These are phyloP conservation scores for Plagodis dolabraria DNA, from an alignment of 2,888 invertebrate species.

Conservation along the genomic window DNA sequence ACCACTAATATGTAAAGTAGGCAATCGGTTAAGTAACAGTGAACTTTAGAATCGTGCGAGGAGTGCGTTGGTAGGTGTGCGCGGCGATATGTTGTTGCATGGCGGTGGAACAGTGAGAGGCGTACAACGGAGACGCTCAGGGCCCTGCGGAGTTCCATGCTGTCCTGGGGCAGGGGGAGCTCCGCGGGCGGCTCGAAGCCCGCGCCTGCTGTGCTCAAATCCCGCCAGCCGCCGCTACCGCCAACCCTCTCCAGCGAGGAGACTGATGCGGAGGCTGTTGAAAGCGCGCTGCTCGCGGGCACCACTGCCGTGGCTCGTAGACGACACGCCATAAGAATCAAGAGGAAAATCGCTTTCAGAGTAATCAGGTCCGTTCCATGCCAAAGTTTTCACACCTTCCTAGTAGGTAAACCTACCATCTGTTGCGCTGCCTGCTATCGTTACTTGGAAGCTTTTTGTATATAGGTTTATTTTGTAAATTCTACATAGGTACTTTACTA, in stretches of 20 bases:
- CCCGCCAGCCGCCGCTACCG: slow-evolving; percentile 27
- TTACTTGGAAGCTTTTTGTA: slow-evolving; percentile 10
- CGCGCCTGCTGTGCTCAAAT: slow-evolving; percentile 44
- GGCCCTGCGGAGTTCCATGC: slow-evolving; percentile 79
- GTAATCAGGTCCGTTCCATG: slow-evolving; percentile 65
- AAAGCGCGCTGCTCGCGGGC: slow-evolving; percentile 71
- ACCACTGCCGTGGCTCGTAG: slow-evolving; percentile 74
- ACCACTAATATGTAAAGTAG: slow-evolving; percentile 22
- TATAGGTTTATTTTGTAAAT: slow-evolving; percentile 23
- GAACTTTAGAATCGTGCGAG: slow-evolving; percentile 47
- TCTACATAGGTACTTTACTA: slow-evolving; percentile 11
- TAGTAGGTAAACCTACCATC: slow-evolving; percentile 2
- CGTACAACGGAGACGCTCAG: slow-evolving; percentile 83
- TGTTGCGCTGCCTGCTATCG: neutral
- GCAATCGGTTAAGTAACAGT: slow-evolving; percentile 14
- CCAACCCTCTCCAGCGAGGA: slow-evolving; percentile 53
- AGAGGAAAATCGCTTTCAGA: slow-evolving; percentile 75
- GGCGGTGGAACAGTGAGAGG: slow-evolving; percentile 67
- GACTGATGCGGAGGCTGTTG: slow-evolving; percentile 56
- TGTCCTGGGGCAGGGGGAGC: slow-evolving; percentile 71
- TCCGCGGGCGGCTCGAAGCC: slow-evolving; percentile 60
- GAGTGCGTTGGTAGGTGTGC: slow-evolving; percentile 58
- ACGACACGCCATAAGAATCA: slow-evolving; percentile 77
- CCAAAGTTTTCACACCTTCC: slow-evolving; percentile 10
- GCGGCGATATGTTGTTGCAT: slow-evolving; percentile 81